Base-by-base conservation (phyloP, 1,140 invertebrate species). In the Onthophagus taurus region DNA sequence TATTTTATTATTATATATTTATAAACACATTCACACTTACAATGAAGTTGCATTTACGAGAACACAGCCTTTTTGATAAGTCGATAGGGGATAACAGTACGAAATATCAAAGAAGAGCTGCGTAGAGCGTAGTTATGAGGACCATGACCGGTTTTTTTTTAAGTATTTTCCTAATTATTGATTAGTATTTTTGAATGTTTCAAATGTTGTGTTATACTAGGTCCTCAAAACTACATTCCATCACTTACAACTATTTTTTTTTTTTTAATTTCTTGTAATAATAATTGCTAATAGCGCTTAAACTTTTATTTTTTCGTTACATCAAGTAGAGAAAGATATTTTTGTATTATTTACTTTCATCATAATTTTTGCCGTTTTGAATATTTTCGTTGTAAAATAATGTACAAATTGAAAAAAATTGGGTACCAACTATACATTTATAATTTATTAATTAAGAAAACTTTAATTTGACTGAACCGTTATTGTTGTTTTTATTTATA, bases 21-120 rank as follows among this genome's bases (percentile, higher is more conserved):
- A 54, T 57, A 61, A 57, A 61, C 57, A 61, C 59, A 61, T 61
- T 59, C 59, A 61, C 59, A 61, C 57, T 34, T 61, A 61, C 53
- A n/a, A 59, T 49, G 51, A 53, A 50, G 47, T 57, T 51, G 49
- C 46, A 52, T 53, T 53, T 50, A 50, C 47, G 45, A 50, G 50
- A 43, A 43, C 57, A 61, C 55, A 59, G 55, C 55, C 57, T 45
- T 56, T 53, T 54, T 58, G 55, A 58, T 59, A 57, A 51, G 49
- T 59, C 50, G 50, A 48, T 45, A 41, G 33, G 18, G 44, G 47
- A 23, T 34, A 39, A 30, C 36, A 34, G 44, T 33, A 50, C 57
- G 51, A 58, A 50, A 53, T 53, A 57, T 55, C 55, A 58, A 55
- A 57, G 49, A 50, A 54, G 48, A 51, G 54, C 52, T 50, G 50